Percentiles rank a stretch among this genome's conserved stretches.
phyloP scores from a whole-genome alignment of 2,113 vertebrate species.

The Prunella himalayana region DNA sequence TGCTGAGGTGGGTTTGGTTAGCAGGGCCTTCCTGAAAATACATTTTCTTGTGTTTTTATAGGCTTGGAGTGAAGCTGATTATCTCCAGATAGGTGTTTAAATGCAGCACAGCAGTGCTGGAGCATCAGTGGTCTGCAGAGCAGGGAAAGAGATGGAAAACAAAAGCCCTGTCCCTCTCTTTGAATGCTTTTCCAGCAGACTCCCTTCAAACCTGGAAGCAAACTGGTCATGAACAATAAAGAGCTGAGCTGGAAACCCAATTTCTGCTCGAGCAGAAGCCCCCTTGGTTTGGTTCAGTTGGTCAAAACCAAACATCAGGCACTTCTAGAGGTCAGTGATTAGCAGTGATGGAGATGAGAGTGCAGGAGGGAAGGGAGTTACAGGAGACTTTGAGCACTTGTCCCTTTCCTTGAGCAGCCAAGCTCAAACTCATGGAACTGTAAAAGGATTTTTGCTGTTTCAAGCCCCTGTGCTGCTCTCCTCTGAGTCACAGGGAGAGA shows the following conservation, averaged over 20 bases:
- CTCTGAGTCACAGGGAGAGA: neutral
- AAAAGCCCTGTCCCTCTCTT: neutral
- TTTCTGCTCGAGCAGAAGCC: neutral
- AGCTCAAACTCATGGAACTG: neutral
- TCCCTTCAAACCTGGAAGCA: neutral
- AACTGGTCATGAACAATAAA: neutral
- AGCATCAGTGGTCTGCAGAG: neutral
- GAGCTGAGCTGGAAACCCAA: slow-evolving; percentile 33
- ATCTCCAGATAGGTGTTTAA: slow-evolving; percentile 21
- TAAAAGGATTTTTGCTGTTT: neutral
- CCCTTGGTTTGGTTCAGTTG: neutral
- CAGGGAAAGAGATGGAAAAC: neutral
- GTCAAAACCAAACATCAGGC: neutral
- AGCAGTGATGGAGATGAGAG: neutral
- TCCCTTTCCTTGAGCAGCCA: neutral
- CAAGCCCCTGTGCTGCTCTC: neutral
- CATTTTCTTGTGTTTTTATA: neutral
- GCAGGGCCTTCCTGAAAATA: neutral
- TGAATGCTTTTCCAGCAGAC: neutral
- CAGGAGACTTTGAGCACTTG: neutral
- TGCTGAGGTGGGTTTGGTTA: neutral
- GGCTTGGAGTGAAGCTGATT: slow-evolving; percentile 8
- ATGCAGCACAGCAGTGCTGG: neutral
- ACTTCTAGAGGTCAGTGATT: neutral
- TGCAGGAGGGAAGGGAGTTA: neutral